phyloP scores from a whole-genome alignment of 2,888 invertebrate genomes.

The Perithous albicinctus region DNA sequence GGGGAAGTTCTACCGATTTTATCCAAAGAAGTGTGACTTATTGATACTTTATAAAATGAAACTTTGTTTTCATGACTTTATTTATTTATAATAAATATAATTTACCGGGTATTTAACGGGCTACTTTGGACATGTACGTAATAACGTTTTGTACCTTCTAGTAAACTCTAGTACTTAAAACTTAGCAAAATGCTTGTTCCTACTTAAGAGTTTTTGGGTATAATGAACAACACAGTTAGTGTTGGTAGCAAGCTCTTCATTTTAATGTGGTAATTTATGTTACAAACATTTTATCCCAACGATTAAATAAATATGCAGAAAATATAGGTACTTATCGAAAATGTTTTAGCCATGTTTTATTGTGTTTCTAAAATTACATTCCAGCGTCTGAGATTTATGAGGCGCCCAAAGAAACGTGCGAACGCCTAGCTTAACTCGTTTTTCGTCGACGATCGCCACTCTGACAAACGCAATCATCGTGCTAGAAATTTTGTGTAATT shows the following conservation, averaged over 20 bases:
- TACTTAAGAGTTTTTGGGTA: not conserved
- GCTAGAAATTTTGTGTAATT: conserved; percentile 6
- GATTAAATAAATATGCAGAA: conserved; percentile 63
- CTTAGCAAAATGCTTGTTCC: not conserved
- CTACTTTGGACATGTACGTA: too few species aligned
- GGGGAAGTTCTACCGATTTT: too few species aligned
- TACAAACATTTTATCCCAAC: conserved; percentile 44
- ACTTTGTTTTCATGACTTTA: too few species aligned
- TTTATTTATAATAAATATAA: too few species aligned
- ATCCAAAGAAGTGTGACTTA: too few species aligned
- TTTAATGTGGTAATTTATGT: conserved; percentile 44
- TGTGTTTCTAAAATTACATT: conserved; percentile 19
- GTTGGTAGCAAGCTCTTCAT: conserved; percentile 14
- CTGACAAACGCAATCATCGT: not conserved
- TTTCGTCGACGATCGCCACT: not conserved
- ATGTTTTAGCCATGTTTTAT: conserved; percentile 27
- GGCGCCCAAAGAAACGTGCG: conserved; percentile 12
- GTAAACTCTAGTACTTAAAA: not conserved
- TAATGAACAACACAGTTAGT: not conserved
- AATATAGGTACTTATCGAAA: conserved; percentile 34
- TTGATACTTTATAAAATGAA: too few species aligned
- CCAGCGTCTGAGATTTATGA: not conserved
- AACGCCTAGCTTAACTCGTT: conserved; percentile 19
- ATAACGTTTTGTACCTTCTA: too few species aligned
- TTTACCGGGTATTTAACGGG: too few species aligned